Percentiles rank a stretch among this genome's conserved stretches.
Evolutionary conservation across 1,140 invertebrate genomes (phyloP).

Genomic region (Papilio dardanus): DNA sequence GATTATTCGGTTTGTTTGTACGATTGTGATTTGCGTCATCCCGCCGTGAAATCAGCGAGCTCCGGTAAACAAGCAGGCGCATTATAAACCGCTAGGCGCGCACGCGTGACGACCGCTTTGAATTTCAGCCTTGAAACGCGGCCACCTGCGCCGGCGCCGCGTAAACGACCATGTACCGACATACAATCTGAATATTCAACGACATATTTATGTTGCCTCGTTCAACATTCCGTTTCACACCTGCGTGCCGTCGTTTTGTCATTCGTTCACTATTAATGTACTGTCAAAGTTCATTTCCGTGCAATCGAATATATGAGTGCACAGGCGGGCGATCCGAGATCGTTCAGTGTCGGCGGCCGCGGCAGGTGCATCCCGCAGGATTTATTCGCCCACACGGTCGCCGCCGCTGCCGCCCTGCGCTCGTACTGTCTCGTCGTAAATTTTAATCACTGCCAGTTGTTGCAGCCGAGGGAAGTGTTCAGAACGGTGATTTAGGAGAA

Average conservation of each 20-base stretch:
- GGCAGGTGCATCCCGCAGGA: slow-evolving; percentile 78
- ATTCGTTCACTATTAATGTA: slow-evolving; percentile 45
- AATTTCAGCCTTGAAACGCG: slow-evolving; percentile 81
- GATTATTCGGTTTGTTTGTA: not conserved
- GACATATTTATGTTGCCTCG: slow-evolving; percentile 70
- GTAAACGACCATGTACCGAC: slow-evolving; percentile 79
- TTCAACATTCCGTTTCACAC: slow-evolving; percentile 76
- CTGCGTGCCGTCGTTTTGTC: slow-evolving; percentile 66
- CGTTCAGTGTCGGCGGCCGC: slow-evolving; percentile 46
- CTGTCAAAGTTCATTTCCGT: slow-evolving; percentile 38
- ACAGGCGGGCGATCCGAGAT: slow-evolving; percentile 41
- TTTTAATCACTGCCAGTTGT: slow-evolving; percentile 81
- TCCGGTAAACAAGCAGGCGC: slow-evolving; percentile 63
- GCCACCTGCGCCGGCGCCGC: slow-evolving; percentile 81
- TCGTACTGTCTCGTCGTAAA: slow-evolving; percentile 79
- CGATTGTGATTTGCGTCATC: slow-evolving; percentile 21
- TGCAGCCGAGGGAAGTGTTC: slow-evolving; percentile 72
- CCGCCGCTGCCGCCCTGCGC: slow-evolving; percentile 68
- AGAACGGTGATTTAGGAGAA: slow-evolving; percentile 77
- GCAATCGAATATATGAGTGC: slow-evolving; percentile 47
- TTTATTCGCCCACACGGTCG: slow-evolving; percentile 72
- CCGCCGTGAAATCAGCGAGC: slow-evolving; percentile 45
- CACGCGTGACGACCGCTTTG: slow-evolving; percentile 81
- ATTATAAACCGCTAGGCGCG: slow-evolving; percentile 72
- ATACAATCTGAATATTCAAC: slow-evolving; percentile 81